These are phyloP conservation scores for Pristionchus fissidentatus DNA, from an alignment of 2,888 invertebrate species.

Conservation along the genomic window DNA sequence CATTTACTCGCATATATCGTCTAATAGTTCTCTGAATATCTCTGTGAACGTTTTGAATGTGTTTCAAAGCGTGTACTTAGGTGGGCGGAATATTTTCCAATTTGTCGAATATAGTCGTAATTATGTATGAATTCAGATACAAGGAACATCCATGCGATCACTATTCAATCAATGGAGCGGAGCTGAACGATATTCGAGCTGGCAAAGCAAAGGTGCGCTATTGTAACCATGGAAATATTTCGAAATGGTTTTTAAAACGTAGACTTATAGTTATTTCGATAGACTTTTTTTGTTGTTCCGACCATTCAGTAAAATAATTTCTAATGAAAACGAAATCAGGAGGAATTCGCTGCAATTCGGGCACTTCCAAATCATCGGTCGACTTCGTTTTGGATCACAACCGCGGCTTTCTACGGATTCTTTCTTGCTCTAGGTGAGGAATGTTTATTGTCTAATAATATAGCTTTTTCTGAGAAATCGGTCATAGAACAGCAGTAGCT, in stretches of 20 bases:
- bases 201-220: conserved; percentile 38
- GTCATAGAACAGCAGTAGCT: too few relatives aligned
- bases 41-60: too few relatives aligned
- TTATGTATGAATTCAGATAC: neutral
- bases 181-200: conserved; percentile 27
- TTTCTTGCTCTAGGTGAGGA: conserved; percentile 11
- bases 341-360: neutral
- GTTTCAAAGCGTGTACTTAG: too few relatives aligned
- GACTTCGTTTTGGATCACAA: conserved; percentile 43
- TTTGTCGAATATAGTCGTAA: neutral
- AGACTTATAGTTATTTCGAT: neutral
- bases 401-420: conserved; percentile 8
- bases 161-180: conserved; percentile 1
- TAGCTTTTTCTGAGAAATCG: too few relatives aligned
- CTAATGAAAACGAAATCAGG: too few relatives aligned
- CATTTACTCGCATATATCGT: too few relatives aligned
- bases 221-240: too few relatives aligned
- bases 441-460: neutral
- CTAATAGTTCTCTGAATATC: too few relatives aligned
- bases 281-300: neutral
- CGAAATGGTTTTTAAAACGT: too few relatives aligned
- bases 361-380: conserved; percentile 39
- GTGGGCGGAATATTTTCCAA: too few relatives aligned
- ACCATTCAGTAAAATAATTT: neutral
- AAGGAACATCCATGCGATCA: conserved; percentile 35